A percentile compares a stretch with the other conserved stretches of the same genome.
Evolutionary conservation across 1,140 invertebrate species (phyloP).

Genomic region (Trialeurodes vaporariorum): DNA sequence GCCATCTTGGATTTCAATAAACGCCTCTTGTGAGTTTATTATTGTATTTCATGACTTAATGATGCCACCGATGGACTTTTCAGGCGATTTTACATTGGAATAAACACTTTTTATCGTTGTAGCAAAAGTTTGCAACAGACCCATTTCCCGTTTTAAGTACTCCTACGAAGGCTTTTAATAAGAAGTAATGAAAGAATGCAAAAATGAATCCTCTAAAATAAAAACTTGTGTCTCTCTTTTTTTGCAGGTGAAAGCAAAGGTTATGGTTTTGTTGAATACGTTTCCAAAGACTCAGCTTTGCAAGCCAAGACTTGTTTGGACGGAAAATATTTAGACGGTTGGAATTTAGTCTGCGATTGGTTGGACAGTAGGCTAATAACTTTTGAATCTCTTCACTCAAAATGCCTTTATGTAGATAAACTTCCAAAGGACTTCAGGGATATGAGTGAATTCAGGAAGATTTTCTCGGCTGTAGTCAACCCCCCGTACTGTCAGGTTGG

Average conservation of each 20-base stretch:
- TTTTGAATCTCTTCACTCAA: constrained; percentile 41
- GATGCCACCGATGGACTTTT: too few relatives aligned
- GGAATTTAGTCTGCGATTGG: constrained; percentile 42
- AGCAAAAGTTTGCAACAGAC: too few relatives aligned
- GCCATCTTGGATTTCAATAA: too few relatives aligned
- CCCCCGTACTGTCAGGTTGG: constrained; percentile 47
- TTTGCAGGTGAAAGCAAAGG: constrained; percentile 41
- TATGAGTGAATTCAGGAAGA: constrained; percentile 41
- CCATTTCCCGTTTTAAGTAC: too few relatives aligned
- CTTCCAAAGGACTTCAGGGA: constrained; percentile 43
- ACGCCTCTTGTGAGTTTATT: too few relatives aligned
- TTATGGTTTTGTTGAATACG: constrained; percentile 48
- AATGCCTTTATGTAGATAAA: constrained; percentile 41
- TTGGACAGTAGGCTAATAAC: constrained; percentile 38
- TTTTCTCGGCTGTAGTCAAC: constrained; percentile 40
- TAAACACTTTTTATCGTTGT: too few relatives aligned
- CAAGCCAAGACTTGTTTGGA: constrained; percentile 40
- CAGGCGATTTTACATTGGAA: too few relatives aligned
- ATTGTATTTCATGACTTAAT: too few relatives aligned
- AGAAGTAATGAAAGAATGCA: too few relatives aligned
- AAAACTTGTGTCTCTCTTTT: constrained; percentile 4
- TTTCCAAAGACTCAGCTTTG: constrained; percentile 38
- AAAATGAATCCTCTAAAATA: too few relatives aligned
- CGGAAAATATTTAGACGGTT: constrained; percentile 34
- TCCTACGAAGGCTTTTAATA: too few relatives aligned